Conservation (phyloP, 2,888 invertebrate species). For the Lumbricus terrestris region DNA sequence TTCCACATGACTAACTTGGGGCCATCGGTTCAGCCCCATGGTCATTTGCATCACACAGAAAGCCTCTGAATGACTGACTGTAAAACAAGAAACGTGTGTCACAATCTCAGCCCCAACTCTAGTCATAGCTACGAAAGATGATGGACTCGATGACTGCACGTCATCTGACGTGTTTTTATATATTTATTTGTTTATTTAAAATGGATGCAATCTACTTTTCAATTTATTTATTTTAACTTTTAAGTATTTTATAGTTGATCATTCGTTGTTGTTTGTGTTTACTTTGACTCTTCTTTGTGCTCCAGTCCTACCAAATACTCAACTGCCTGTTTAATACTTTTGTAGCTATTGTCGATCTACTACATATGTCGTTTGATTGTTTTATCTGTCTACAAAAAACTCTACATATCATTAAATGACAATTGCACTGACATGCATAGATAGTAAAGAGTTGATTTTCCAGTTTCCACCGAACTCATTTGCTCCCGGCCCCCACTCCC, state of each 20-base stretch:
- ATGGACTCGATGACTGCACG: background rate
- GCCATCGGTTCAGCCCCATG: background rate
- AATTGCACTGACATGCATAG: no score
- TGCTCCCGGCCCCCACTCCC: no score
- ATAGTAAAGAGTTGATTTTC: no score
- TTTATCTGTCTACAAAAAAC: no score
- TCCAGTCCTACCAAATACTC: no score
- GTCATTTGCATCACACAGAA: background rate
- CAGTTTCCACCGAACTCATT: no score
- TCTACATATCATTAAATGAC: no score
- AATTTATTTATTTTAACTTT: background rate
- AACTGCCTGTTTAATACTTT: no score
- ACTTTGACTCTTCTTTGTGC: background rate
- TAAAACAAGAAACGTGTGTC: background rate
- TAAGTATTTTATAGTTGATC: background rate
- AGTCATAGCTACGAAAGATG: background rate
- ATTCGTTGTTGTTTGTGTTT: background rate
- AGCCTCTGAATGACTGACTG: background rate
- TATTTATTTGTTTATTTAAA: background rate
- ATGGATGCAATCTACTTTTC: background rate
- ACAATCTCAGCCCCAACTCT: background rate
- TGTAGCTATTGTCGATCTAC: no score
- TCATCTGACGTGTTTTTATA: background rate
- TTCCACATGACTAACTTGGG: background rate
- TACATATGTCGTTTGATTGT: no score